Evolutionary conservation across 2,113 vertebrate genomes (phyloP), one percentile per base, ranked within the genome.

Genomic region (Spea multiplicata): DNA sequence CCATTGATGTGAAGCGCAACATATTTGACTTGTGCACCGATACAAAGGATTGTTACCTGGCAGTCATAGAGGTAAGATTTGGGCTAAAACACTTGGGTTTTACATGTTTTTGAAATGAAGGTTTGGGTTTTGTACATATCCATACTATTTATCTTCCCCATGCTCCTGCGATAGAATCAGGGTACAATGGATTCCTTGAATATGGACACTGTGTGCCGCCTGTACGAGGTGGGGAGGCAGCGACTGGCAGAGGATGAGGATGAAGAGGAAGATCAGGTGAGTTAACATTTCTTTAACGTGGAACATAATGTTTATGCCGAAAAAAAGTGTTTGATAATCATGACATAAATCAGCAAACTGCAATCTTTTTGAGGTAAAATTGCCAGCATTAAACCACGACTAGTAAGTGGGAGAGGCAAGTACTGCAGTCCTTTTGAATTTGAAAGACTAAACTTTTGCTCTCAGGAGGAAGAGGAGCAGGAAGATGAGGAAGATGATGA

Each of bases 1-100:
- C 97, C 66, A 97, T 99, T 85, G 97, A 99, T 75, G 96, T 99
- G 71, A 99, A 99, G 88, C 88, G 96, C 85, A 99, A 99, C 82
- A 99, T 99, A 85, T 99, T 99, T 89, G 97, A 99, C 86, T 86
- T 99, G 62, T 99, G 97, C 88, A 99, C 97, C n/a, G 97, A 99
- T 86, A 97, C 96, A 75, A 99, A 99, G 87, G 97, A 99, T 87
- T 99, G 97, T 88, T 99, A 99, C 83, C 90, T 99, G 70, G 97
- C 97, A 83, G 97, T 99, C 69, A 99, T 99, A 80, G 97, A 99
- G 95, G 97, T 98, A 92, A 87, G 49, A 0, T 8, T 6, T 44
- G 12, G 61, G 30, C 30, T 30, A 30, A 30, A 30, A 30, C 30
- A 30, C 30, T 30, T 30, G 30, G 30, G 30, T 30, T 30, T 30